A percentile compares a stretch with the other conserved stretches of the same genome.
phyloP scores from a whole-genome alignment of 1,140 invertebrate genomes.

The Ostrea denselamellosa region DNA sequence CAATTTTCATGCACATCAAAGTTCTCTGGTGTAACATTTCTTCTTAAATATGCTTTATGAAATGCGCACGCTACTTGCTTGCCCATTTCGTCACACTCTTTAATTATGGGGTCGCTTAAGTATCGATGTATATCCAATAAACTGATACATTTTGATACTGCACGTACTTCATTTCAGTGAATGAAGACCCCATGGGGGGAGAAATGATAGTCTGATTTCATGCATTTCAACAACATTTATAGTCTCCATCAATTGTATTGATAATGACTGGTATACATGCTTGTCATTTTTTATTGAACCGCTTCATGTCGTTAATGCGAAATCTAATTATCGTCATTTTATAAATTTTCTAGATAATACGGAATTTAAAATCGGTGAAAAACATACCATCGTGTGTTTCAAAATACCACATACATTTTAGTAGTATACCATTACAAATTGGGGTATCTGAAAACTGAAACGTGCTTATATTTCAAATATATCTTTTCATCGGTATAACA shows the following conservation, averaged over 20 bases:
- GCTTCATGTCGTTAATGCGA: not conserved
- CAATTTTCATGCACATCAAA: no score
- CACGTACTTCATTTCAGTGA: not conserved
- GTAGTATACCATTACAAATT: slow-evolving; percentile 1
- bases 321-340: no score
- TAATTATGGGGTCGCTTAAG: no score
- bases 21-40: no score
- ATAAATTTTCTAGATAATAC: not conserved
- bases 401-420: not conserved
- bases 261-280: not conserved
- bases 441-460: not conserved
- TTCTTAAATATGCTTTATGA: no score
- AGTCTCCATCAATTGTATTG: not conserved
- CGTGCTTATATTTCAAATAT: slow-evolving; percentile 22
- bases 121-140: no score
- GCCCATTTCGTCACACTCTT: no score
- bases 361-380: not conserved
- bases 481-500: slow-evolving; percentile 38
- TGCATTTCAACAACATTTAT: not conserved
- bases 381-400: not conserved
- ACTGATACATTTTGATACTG: no score
- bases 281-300: not conserved
- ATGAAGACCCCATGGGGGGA: not conserved
- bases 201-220: not conserved
- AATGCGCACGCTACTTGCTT: no score